phyloP scores from a whole-genome alignment of 2,113 vertebrate genomes.

The Spizaetus ornatus region DNA sequence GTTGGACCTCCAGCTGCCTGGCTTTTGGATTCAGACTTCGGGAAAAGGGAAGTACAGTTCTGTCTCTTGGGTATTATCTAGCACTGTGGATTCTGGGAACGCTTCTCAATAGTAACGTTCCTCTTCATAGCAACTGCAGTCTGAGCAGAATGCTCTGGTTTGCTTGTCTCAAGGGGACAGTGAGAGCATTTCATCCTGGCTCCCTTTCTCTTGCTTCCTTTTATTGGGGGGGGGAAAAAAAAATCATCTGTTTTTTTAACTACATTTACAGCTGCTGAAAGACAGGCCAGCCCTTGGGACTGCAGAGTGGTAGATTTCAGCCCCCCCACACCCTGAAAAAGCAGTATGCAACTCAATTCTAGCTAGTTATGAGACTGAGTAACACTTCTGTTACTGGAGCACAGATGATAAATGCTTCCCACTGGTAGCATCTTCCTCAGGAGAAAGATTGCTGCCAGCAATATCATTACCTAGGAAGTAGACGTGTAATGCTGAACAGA shows the following conservation, averaged over 20 bases:
- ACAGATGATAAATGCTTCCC: not conserved
- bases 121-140: not conserved
- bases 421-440: not conserved
- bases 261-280: not conserved
- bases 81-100: not conserved
- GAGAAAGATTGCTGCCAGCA: not conserved
- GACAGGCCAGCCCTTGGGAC: not conserved
- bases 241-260: not conserved
- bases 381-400: not conserved
- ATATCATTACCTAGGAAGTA: not conserved
- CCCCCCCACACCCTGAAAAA: not conserved
- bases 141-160: not conserved
- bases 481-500: not conserved
- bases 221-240: not conserved
- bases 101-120: not conserved
- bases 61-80: constrained; percentile 17
- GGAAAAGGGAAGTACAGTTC: constrained; percentile 32
- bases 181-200: not conserved
- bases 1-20: constrained; percentile 40
- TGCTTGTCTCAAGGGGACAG: not conserved
- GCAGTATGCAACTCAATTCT: not conserved
- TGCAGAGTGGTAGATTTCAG: not conserved
- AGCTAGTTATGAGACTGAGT: not conserved
- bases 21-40: not conserved
- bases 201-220: not conserved